A percentile compares a stretch with the other conserved stretches of the same genome.
Evolutionary conservation across 2,797 vertebrate genomes (phyloP).

Genomic region (Scleropages formosus): DNA sequence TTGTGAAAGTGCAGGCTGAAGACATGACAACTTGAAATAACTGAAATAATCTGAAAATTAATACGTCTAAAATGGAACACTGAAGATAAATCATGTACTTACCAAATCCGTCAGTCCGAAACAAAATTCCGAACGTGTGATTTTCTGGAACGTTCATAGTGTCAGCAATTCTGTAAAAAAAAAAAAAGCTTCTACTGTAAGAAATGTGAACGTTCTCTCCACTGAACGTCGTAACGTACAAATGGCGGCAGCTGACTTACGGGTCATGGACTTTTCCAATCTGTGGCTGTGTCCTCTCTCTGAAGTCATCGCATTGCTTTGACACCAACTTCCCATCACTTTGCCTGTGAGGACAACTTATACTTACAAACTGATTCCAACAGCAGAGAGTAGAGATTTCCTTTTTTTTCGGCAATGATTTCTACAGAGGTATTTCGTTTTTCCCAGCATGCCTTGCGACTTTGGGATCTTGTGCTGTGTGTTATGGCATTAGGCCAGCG

Average conservation of each 20-base stretch:
- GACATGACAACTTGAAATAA: too few relatives aligned
- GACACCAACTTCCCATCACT: slow-evolving; percentile 66
- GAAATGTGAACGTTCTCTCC: too few relatives aligned
- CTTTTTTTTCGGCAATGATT: background rate
- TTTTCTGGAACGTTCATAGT: slow-evolving; percentile 62
- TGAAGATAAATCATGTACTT: slow-evolving; percentile 33
- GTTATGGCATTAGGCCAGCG: background rate
- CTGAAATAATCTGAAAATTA: too few relatives aligned
- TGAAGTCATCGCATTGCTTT: slow-evolving; percentile 70
- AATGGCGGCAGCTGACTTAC: slow-evolving; percentile 58
- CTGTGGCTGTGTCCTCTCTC: slow-evolving; percentile 67
- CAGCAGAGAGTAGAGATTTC: background rate
- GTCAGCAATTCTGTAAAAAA: slow-evolving; percentile 67
- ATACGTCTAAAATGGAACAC: background rate
- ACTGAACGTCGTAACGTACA: too few relatives aligned
- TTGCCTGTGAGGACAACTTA: slow-evolving; percentile 59
- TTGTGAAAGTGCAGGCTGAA: too few relatives aligned
- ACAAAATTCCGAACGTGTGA: slow-evolving; percentile 70
- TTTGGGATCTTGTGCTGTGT: background rate
- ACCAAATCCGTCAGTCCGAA: slow-evolving; percentile 66
- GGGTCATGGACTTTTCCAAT: slow-evolving; percentile 64
- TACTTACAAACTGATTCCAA: background rate
- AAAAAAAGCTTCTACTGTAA: background rate
- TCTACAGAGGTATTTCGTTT: background rate
- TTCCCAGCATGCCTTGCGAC: background rate